phyloP scores from a whole-genome alignment of 1,140 invertebrate species.

The Chlorops oryzae region DNA sequence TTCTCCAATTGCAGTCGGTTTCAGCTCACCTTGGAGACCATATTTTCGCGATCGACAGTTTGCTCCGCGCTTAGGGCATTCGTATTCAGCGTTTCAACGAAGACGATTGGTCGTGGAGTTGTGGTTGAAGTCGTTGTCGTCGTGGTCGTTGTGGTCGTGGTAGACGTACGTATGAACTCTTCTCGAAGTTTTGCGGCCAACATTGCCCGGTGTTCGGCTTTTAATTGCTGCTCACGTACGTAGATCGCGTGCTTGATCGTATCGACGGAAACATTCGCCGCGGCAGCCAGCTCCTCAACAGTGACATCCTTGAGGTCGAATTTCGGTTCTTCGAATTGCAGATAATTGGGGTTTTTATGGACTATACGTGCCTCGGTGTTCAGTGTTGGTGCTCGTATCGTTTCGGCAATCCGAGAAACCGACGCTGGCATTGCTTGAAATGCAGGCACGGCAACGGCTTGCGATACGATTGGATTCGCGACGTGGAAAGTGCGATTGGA shows the following conservation, averaged over 20 bases:
- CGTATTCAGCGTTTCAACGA: background rate
- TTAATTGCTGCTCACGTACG: slow-evolving; percentile 60
- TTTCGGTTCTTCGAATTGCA: slow-evolving; percentile 41
- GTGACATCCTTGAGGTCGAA: slow-evolving; percentile 52
- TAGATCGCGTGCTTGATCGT: slow-evolving; percentile 66
- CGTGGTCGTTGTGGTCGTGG: slow-evolving; percentile 50
- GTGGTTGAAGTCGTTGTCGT: slow-evolving; percentile 45
- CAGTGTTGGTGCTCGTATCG: slow-evolving; percentile 4
- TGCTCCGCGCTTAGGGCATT: slow-evolving; percentile 21
- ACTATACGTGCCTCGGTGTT: slow-evolving; percentile 6
- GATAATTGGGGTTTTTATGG: slow-evolving; percentile 33
- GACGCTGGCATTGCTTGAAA: slow-evolving; percentile 51
- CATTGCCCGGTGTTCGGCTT: slow-evolving; percentile 46
- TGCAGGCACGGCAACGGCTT: slow-evolving; percentile 37
- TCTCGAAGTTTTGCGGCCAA: slow-evolving; percentile 34
- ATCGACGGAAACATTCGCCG: slow-evolving; percentile 68
- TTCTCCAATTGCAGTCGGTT: background rate
- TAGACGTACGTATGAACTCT: slow-evolving; percentile 44
- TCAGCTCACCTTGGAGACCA: slow-evolving; percentile 39
- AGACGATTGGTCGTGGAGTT: slow-evolving; percentile 35
- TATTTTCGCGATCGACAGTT: slow-evolving; percentile 26
- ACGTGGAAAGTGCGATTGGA: slow-evolving; percentile 41
- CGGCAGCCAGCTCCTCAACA: slow-evolving; percentile 54
- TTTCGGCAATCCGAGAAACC: slow-evolving; percentile 50
- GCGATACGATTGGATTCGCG: slow-evolving; percentile 34